Evolutionary conservation across 2,797 vertebrate genomes (phyloP).

Genomic region (Bradypodion ventrale): DNA sequence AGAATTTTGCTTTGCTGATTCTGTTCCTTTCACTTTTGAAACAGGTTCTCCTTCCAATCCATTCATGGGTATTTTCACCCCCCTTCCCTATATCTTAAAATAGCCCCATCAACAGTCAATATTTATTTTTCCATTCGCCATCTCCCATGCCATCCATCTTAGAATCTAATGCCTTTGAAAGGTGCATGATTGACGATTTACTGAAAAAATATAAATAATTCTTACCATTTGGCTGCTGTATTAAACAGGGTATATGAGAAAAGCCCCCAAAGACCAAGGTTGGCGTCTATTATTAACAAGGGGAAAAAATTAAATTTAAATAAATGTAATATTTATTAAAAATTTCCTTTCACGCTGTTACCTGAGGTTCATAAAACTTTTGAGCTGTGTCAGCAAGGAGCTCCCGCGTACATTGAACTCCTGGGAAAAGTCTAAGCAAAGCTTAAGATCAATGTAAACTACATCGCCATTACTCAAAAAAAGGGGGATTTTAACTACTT

Average conservation of each 20-base stretch:
- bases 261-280: constrained; percentile 68
- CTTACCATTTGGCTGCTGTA: constrained; percentile 54
- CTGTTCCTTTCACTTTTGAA: constrained; percentile 42
- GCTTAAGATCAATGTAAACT: constrained; percentile 69
- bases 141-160: constrained; percentile 49
- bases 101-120: constrained; percentile 67
- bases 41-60: constrained; percentile 49
- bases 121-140: constrained; percentile 69
- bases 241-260: constrained; percentile 70
- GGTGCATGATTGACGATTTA: constrained; percentile 65
- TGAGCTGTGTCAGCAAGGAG: constrained; percentile 68
- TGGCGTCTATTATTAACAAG: constrained; percentile 74
- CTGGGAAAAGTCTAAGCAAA: constrained; percentile 66
- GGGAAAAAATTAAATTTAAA: constrained; percentile 74
- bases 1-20: constrained; percentile 21
- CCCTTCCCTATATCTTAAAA: constrained; percentile 38
- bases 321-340: constrained; percentile 75
- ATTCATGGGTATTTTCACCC: background rate
- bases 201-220: constrained; percentile 66
- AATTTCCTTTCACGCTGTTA: constrained; percentile 72
- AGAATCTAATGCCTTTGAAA: constrained; percentile 66
- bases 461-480: constrained; percentile 69
- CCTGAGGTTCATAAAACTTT: constrained; percentile 72
- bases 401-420: constrained; percentile 66
- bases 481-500: constrained; percentile 67